Conservation (phyloP, 2,113 vertebrate species). For the Chionomys nivalis region DNA sequence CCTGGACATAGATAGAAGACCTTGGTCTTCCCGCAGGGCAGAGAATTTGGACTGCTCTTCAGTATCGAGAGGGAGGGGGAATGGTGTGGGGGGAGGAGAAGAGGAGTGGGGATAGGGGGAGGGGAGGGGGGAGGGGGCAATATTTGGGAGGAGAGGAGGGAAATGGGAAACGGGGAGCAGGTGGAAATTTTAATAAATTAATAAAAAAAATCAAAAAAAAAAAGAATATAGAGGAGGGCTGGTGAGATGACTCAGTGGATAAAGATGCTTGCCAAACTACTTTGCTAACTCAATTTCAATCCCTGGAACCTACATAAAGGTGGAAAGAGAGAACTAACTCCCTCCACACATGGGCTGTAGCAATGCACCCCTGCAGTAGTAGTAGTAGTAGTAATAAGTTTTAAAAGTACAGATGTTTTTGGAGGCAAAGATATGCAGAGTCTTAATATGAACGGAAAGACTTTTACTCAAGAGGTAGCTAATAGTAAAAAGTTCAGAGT, state of each 20-base stretch:
- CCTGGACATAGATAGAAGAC: too few species aligned
- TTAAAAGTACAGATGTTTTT: background rate
- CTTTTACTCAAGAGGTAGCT: background rate
- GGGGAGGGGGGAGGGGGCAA: too few species aligned
- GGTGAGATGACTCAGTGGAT: background rate
- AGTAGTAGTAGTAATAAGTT: background rate
- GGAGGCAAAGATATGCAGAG: background rate
- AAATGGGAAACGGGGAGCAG: too few species aligned
- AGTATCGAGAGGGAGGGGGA: too few species aligned
- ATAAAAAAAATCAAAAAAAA: too few species aligned
- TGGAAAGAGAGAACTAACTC: background rate
- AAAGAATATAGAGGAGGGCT: background rate
- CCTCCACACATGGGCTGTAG: background rate
- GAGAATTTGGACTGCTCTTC: too few species aligned
- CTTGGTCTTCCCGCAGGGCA: too few species aligned
- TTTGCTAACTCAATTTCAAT: background rate
- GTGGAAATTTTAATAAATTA: too few species aligned
- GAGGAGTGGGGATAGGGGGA: too few species aligned
- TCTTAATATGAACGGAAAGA: background rate
- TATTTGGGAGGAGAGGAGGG: too few species aligned
- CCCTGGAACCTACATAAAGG: background rate
- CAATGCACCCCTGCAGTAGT: background rate
- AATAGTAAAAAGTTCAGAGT: slow-evolving; percentile 40
- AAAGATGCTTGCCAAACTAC: background rate
- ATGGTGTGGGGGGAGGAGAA: too few species aligned